These are phyloP conservation scores for Tenualosa thibaudeaui DNA, from an alignment of 2,797 vertebrate species.

Conservation along the genomic window DNA sequence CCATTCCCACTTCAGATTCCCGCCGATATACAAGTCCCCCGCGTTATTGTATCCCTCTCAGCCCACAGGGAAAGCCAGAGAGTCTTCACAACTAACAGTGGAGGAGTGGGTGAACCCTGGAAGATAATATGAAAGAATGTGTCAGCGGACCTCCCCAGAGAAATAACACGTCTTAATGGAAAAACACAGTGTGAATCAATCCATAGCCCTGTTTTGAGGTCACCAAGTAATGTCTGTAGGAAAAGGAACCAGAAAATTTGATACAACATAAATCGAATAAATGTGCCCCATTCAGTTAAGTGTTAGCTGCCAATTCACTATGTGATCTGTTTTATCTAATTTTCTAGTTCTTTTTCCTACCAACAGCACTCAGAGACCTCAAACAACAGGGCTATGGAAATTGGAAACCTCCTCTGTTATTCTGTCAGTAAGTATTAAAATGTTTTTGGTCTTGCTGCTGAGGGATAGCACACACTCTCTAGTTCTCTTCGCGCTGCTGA, in stretches of 20 bases:
- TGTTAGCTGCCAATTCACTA: no score
- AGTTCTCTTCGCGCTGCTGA: not conserved
- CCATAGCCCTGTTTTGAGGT: no score
- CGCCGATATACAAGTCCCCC: not conserved
- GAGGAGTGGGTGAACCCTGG: not conserved
- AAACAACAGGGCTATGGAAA: no score
- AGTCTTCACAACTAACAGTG: not conserved
- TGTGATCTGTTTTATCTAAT: no score
- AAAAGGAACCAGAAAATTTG: no score
- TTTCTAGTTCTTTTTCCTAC: no score
- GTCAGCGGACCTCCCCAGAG: not conserved
- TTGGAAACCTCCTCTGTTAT: not conserved
- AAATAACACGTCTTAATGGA: not conserved
- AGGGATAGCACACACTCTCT: not conserved
- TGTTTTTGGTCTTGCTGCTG: not conserved
- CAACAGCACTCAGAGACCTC: no score
- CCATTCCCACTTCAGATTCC: conserved; percentile 16
- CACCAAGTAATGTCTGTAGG: no score
- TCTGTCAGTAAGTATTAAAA: not conserved
- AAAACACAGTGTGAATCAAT: no score
- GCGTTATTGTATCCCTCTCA: not conserved
- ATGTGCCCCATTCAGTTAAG: no score
- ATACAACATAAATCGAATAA: no score
- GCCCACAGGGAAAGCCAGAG: not conserved
- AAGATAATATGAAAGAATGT: not conserved